Evolutionary conservation across 2,113 vertebrate species (phyloP).

Genomic region (Crotalus horridus): DNA sequence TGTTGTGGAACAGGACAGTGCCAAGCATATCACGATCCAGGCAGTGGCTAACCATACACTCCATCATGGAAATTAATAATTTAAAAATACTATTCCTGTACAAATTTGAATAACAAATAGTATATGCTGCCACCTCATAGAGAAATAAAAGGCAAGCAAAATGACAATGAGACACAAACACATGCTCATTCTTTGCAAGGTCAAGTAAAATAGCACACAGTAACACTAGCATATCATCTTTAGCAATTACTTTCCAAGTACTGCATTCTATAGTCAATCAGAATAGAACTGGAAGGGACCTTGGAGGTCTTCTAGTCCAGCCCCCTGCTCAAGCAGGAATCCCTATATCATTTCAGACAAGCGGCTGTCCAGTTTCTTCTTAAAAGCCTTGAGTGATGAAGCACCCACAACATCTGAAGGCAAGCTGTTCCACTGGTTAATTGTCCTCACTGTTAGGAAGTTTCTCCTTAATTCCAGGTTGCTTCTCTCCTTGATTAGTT

Average conservation of each 20-base stretch:
- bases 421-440: too few relatives aligned
- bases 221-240: not conserved
- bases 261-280: not conserved
- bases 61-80: not conserved
- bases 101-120: not conserved
- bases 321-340: too few relatives aligned
- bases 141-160: not conserved
- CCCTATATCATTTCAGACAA: too few relatives aligned
- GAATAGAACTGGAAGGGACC: too few relatives aligned
- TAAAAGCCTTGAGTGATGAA: too few relatives aligned
- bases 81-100: not conserved
- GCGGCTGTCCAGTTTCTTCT: too few relatives aligned
- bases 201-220: not conserved
- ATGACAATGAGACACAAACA: not conserved
- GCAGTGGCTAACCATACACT: not conserved
- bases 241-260: not conserved
- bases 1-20: not conserved
- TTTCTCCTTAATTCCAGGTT: too few relatives aligned
- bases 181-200: not conserved
- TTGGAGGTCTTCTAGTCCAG: too few relatives aligned
- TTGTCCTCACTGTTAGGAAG: too few relatives aligned
- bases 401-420: too few relatives aligned
- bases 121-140: not conserved
- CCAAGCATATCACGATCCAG: not conserved
- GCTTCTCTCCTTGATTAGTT: too few relatives aligned